phyloP scores from a whole-genome alignment of 2,888 invertebrate genomes.

The Catonia carolina region DNA sequence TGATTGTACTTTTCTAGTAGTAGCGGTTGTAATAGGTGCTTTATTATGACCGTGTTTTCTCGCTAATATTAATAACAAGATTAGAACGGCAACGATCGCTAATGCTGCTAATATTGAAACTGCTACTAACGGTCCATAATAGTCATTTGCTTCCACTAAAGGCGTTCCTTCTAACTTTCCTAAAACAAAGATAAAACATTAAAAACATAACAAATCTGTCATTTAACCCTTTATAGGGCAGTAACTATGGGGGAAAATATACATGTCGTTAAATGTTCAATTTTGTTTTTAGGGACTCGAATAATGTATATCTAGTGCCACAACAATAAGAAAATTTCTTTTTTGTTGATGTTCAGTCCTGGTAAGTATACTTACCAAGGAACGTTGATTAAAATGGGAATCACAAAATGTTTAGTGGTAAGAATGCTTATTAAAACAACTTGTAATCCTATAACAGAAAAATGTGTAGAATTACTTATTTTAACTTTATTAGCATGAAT shows the following conservation, averaged over 20 bases:
- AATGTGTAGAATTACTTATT: too few relatives aligned
- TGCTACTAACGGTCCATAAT: slow-evolving; percentile 81
- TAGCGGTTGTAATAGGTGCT: slow-evolving; percentile 73
- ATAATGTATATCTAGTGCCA: too few relatives aligned
- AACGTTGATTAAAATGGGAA: too few relatives aligned
- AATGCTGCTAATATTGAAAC: slow-evolving; percentile 82
- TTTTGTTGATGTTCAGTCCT: too few relatives aligned
- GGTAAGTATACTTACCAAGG: too few relatives aligned
- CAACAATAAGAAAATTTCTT: neutral
- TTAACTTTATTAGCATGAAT: too few relatives aligned
- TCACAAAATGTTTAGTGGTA: too few relatives aligned
- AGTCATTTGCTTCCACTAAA: slow-evolving; percentile 54
- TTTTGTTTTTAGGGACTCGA: neutral
- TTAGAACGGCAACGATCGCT: slow-evolving; percentile 72
- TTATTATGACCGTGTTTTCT: slow-evolving; percentile 63
- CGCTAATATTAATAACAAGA: slow-evolving; percentile 71
- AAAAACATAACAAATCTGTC: neutral
- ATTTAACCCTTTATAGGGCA: too few relatives aligned
- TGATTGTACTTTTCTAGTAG: slow-evolving; percentile 40
- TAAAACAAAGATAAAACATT: slow-evolving; percentile 31
- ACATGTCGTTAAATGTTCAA: neutral
- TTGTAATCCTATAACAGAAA: too few relatives aligned
- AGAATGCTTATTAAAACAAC: too few relatives aligned
- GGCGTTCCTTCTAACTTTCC: slow-evolving; percentile 48
- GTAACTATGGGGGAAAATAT: neutral